Evolutionary conservation across 2,797 vertebrate species (phyloP).

Genomic region (Cynodonichthys magdalenae): DNA sequence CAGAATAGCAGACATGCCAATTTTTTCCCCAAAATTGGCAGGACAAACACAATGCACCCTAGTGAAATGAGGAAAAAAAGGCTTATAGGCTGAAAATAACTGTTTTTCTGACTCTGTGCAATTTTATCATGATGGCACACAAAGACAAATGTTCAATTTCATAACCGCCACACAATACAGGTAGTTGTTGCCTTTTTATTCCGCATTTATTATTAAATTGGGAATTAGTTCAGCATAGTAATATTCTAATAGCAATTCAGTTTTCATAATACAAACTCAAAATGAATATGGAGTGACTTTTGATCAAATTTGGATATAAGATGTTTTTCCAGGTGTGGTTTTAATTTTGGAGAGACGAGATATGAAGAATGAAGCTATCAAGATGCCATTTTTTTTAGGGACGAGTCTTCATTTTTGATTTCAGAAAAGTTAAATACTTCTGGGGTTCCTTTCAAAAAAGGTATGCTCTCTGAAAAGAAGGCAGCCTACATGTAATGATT

Average conservation of each 20-base stretch:
- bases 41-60: constrained; percentile 70
- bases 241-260: constrained; percentile 43
- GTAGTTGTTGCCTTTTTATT: constrained; percentile 55
- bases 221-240: constrained; percentile 67
- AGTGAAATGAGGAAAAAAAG: constrained; percentile 71
- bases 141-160: constrained; percentile 66
- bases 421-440: constrained; percentile 33
- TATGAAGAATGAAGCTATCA: constrained; percentile 13
- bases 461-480: constrained; percentile 33
- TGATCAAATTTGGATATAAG: constrained; percentile 47
- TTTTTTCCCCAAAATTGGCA: constrained; percentile 71
- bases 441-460: constrained; percentile 15
- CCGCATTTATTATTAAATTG: constrained; percentile 68
- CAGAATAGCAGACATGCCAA: constrained; percentile 73
- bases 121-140: constrained; percentile 66
- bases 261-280: constrained; percentile 48
- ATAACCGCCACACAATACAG: constrained; percentile 46
- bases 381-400: background rate
- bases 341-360: constrained; percentile 2
- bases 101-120: constrained; percentile 52
- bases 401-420: constrained; percentile 31
- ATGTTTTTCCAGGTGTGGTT: constrained; percentile 17
- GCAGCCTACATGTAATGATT: constrained; percentile 58
- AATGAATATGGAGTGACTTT: constrained; percentile 48
- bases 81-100: constrained; percentile 68